These are phyloP conservation scores for Drosophila rellima DNA, from an alignment of 2,888 invertebrate genomes.

Conservation along the genomic window DNA sequence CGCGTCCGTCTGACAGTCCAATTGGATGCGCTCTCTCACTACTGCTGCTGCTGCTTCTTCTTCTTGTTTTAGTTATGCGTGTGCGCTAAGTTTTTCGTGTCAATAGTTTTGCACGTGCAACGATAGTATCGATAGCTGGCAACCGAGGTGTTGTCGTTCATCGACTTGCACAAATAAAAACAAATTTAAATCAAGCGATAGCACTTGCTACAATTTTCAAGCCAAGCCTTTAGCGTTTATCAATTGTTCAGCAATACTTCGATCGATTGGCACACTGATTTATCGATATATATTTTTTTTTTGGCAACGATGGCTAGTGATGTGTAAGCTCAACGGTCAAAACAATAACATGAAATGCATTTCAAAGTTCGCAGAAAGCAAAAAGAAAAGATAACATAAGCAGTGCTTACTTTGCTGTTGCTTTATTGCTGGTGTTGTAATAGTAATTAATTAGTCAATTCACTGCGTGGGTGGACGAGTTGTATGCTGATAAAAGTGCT, in stretches of 20 bases:
- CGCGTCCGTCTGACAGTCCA: slow-evolving; percentile 61
- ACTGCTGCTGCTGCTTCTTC: slow-evolving; percentile 32
- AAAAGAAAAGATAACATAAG: slow-evolving; percentile 45
- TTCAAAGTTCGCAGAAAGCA: slow-evolving; percentile 19
- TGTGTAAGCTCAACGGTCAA: slow-evolving; percentile 57
- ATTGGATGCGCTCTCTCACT: slow-evolving; percentile 60
- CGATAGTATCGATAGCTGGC: slow-evolving; percentile 57
- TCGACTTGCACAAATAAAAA: slow-evolving; percentile 36
- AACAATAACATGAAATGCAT: slow-evolving; percentile 50
- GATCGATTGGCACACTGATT: slow-evolving; percentile 37
- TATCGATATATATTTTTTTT: slow-evolving; percentile 68
- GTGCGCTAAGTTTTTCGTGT: slow-evolving; percentile 60
- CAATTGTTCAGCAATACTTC: slow-evolving; percentile 2
- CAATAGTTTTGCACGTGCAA: slow-evolving; percentile 62
- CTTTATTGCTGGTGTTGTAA: slow-evolving; percentile 50
- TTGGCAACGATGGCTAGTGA: slow-evolving; percentile 36
- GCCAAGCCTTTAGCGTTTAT: background rate
- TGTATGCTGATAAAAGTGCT: slow-evolving; percentile 74
- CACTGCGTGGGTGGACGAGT: slow-evolving; percentile 79
- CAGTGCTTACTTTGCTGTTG: slow-evolving; percentile 77
- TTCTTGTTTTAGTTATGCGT: slow-evolving; percentile 60
- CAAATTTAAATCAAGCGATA: slow-evolving; percentile 27
- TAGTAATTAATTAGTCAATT: slow-evolving; percentile 42
- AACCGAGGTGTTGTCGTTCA: slow-evolving; percentile 17
- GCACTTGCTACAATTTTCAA: slow-evolving; percentile 3